Base-by-base conservation (phyloP, 1,140 invertebrate genomes). In the Heliconius congener region DNA sequence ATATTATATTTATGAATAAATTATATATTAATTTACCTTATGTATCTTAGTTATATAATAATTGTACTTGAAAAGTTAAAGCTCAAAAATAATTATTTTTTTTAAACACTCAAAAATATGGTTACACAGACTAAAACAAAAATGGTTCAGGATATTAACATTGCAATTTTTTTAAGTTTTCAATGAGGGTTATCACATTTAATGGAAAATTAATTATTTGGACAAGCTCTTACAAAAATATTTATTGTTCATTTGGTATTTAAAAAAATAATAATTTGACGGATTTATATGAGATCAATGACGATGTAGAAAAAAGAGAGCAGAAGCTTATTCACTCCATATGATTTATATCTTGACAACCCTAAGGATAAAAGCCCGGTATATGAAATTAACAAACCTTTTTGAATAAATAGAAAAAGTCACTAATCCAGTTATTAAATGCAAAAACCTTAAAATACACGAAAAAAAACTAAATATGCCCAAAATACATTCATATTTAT, bases 51-150 rank as follows among this genome's bases (percentile, higher is more conserved):
- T 73, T 82, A 83, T 85, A 79, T 82, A 83, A 79, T 82, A 83
- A 84, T 92, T 92, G 91, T 93, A 92, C 91, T 93, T 82, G 86
- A 70, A 81, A 89, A 77, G 87, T 92, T 93, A 93, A 93, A 93
- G 92, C 92, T 93, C 86, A 89, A 91, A 88, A 89, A 88, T 85
- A 77, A 87, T 86, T 83, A 52, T 72, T 71, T 19, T 71, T 19
- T 66, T 81, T 16, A 81, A 79, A 80, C 60, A 55, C 37, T 80
- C 71, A n/a, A 55, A 79, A 74, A 74, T 75, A 60, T 60, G 11
- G 60, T 30, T 66, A 66, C 27, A 66, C 60, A 66, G 60, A 66
- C 23, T 66, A 66, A 66, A 37, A 6, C 9, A 66, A 66, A 66
- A 66, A 46, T 46, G 42, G 13, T 16, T 46, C 42, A 4, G 16